These are phyloP conservation scores for Tuberolachnus salignus DNA, from an alignment of 2,888 invertebrate species.

Conservation along the genomic window DNA sequence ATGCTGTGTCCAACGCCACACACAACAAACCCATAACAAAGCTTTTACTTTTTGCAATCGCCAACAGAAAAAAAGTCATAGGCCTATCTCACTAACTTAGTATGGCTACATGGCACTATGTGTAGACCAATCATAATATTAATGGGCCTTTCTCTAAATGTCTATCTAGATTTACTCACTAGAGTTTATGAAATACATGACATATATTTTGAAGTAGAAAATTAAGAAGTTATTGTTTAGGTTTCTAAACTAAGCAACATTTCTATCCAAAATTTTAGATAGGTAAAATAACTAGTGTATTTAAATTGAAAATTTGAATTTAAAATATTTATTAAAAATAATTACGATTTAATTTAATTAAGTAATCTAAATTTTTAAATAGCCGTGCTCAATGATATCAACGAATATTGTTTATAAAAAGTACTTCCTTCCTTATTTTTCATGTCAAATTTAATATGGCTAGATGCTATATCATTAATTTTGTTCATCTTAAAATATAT, in stretches of 20 bases:
- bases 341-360: constrained; percentile 17
- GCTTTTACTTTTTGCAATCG: constrained; percentile 57
- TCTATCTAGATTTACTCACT: constrained; percentile 50
- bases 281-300: constrained; percentile 31
- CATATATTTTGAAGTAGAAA: constrained; percentile 18
- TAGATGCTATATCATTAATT: constrained; percentile 2
- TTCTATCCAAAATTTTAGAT: constrained; percentile 28
- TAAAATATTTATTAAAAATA: constrained; percentile 1
- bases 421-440: background rate
- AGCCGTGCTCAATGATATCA: constrained; percentile 20
- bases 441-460: background rate
- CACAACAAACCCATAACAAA: constrained; percentile 57
- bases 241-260: constrained; percentile 51
- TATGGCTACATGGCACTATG: constrained; percentile 55
- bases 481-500: background rate
- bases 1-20: constrained; percentile 57
- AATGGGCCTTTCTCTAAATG: constrained; percentile 49
- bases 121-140: constrained; percentile 51
- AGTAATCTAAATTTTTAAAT: constrained; percentile 35
- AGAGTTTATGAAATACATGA: constrained; percentile 24
- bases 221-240: constrained; percentile 29
- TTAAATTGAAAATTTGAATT: background rate
- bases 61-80: constrained; percentile 57
- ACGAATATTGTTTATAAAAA: background rate
- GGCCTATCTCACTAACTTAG: constrained; percentile 54